Conservation (phyloP, 2,888 invertebrate genomes). For the Andrena dorsata region DNA sequence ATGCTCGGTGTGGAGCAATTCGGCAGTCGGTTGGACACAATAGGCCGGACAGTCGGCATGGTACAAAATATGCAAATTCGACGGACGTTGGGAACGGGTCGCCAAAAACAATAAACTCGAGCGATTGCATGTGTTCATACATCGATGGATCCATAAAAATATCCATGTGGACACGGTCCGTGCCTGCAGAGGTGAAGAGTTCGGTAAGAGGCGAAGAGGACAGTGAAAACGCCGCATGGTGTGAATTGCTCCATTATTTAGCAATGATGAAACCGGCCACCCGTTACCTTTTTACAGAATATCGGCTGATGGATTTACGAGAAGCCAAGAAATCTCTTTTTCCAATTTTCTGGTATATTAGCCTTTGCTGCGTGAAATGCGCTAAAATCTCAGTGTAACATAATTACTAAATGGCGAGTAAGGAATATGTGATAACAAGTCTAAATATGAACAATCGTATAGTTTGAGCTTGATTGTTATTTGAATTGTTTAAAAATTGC, state of each 20-base stretch:
- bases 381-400: no score
- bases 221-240: conserved; percentile 49
- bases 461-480: no score
- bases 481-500: no score
- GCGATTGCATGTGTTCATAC: conserved; percentile 82
- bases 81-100: conserved; percentile 72
- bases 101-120: conserved; percentile 83
- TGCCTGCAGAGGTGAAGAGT: conserved; percentile 31
- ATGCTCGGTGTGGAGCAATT: conserved; percentile 81
- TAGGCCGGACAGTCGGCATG: conserved; percentile 75
- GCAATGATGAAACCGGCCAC: conserved; percentile 67
- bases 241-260: conserved; percentile 75
- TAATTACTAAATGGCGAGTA: no score
- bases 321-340: conserved; percentile 10
- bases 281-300: conserved; percentile 65
- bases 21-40: conserved; percentile 82
- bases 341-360: not conserved
- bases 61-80: conserved; percentile 82
- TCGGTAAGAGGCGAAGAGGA: conserved; percentile 37
- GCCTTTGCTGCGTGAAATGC: not conserved
- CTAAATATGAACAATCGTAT: no score
- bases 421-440: no score
- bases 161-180: conserved; percentile 72
- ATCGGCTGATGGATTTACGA: conserved; percentile 68
- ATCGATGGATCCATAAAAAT: conserved; percentile 82